Percentiles rank a stretch among this genome's conserved stretches.
These are phyloP conservation scores for Parnassius orleans DNA, from an alignment of 2,888 invertebrate genomes.

Conservation along the genomic window DNA sequence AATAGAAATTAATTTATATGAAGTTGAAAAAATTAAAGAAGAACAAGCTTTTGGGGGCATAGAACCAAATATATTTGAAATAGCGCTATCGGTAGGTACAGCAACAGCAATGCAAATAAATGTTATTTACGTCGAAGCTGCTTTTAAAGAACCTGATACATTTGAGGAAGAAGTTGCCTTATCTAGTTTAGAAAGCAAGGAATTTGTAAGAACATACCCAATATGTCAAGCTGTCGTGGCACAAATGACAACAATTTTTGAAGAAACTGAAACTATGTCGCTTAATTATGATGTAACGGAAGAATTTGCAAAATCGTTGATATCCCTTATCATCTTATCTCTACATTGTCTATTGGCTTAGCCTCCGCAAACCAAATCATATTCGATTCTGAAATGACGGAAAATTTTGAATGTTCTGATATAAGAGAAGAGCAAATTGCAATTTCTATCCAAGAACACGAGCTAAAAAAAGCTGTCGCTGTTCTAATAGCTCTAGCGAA, in stretches of 20 bases:
- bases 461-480: neutral
- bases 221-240: slow-evolving; percentile 2
- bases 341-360: neutral
- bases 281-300: neutral
- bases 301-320: slow-evolving; percentile 4
- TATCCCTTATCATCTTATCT: neutral
- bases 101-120: slow-evolving; percentile 2
- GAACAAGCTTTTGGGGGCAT: neutral
- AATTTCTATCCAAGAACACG: neutral
- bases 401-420: slow-evolving; percentile 3
- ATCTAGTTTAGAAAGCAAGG: slow-evolving; percentile 3
- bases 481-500: neutral
- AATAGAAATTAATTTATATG: slow-evolving; percentile 8
- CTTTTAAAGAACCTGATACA: neutral
- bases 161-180: neutral
- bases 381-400: neutral
- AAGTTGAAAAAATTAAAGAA: neutral
- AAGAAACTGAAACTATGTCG: neutral
- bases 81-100: neutral
- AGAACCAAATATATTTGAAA: slow-evolving; percentile 2
- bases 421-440: neutral
- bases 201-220: slow-evolving; percentile 5
- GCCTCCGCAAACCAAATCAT: neutral
- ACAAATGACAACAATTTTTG: neutral
- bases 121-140: neutral